These are phyloP conservation scores for Scomber colias DNA, from an alignment of 2,113 vertebrate genomes.

Conservation along the genomic window DNA sequence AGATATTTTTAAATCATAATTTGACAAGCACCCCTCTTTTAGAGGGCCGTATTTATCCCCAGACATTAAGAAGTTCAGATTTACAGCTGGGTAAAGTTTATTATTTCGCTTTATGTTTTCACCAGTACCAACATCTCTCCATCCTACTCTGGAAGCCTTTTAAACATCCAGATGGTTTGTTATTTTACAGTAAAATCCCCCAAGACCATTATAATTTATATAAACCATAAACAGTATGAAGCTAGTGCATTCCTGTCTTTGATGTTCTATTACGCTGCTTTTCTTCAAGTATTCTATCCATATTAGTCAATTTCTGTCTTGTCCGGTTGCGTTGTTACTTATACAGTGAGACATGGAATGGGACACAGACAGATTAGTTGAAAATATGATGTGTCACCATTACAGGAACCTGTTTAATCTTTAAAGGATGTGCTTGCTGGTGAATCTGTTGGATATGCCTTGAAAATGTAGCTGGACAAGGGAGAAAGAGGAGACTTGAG, in stretches of 20 bases:
- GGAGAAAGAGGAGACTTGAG: background rate
- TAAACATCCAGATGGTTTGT: no score
- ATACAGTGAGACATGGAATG: background rate
- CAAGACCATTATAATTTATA: background rate
- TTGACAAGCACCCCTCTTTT: no score
- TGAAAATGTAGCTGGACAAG: conserved; percentile 32
- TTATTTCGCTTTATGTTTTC: no score
- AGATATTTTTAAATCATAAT: no score
- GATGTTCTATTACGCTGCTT: background rate
- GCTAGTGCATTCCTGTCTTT: background rate
- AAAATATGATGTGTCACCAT: conserved; percentile 54
- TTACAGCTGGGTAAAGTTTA: background rate
- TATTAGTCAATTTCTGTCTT: conserved; percentile 1
- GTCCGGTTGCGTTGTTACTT: background rate
- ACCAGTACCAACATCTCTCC: no score
- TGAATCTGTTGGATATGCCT: conserved; percentile 48
- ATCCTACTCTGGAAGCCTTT: no score
- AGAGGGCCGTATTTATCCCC: no score
- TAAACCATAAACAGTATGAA: background rate
- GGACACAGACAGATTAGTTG: conserved; percentile 53
- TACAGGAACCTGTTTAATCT: conserved; percentile 53
- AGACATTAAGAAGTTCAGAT: background rate
- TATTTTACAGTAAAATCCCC: no score
- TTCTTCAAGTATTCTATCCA: background rate
- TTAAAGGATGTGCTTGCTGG: conserved; percentile 47